Conservation (phyloP, 2,113 vertebrate genomes). For the Myotis davidii region DNA sequence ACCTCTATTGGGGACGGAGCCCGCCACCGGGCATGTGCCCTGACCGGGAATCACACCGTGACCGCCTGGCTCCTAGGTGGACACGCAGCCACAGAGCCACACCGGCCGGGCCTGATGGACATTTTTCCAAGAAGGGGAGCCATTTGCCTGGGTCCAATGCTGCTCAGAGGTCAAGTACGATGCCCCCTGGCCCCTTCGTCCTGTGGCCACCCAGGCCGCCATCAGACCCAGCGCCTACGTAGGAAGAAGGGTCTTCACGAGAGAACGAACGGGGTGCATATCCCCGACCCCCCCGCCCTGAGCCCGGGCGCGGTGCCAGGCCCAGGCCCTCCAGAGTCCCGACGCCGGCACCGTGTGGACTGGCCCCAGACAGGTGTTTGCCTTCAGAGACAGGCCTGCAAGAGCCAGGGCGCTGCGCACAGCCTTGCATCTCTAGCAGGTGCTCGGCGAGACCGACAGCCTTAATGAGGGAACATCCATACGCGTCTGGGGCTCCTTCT, state of each 20-base stretch:
- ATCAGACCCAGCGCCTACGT: fast-evolving
- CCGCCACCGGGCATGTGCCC: too few species aligned
- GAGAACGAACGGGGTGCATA: fast-evolving
- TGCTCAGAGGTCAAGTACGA: too few species aligned
- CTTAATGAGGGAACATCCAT: neutral
- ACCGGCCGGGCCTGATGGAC: too few species aligned
- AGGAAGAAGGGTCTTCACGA: fast-evolving
- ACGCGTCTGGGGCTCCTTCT: neutral
- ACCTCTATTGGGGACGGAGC: too few species aligned
- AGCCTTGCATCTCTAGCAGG: neutral
- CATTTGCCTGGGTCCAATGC: fast-evolving
- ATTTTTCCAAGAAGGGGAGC: neutral
- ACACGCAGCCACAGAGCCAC: too few species aligned
- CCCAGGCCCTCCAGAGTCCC: neutral
- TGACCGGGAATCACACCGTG: too few species aligned
- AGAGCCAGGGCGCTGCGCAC: neutral
- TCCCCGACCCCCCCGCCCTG: fast-evolving
- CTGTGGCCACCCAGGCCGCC: fast-evolving
- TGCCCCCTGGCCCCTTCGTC: fast-evolving
- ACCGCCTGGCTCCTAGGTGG: too few species aligned
- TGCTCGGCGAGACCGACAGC: neutral
- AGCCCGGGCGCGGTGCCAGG: fast-evolving
- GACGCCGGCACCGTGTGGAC: fast-evolving
- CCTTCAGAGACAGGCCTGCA: neutral
- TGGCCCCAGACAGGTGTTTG: neutral